Conservation (phyloP, 2,797 vertebrate genomes). For the Myotis myotis region DNA sequence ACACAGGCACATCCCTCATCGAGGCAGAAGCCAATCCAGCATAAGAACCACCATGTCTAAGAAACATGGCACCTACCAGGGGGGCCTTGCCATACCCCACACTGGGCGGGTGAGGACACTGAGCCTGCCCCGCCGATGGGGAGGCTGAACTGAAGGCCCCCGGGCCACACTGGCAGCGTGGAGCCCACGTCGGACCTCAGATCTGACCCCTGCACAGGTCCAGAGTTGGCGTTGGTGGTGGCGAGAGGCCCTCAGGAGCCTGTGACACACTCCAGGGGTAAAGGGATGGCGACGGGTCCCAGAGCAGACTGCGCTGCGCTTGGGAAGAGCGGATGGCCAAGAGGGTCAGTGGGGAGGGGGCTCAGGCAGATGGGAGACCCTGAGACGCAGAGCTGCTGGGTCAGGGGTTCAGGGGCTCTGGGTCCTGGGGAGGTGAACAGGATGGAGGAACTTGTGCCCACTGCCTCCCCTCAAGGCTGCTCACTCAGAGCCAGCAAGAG, state of each 20-base stretch:
- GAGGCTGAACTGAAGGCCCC: not conserved
- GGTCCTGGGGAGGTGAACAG: not conserved
- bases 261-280: rapidly evolving
- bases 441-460: too few species aligned
- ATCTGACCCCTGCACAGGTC: too few species aligned
- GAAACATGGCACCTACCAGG: not conserved
- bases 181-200: not conserved
- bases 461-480: not conserved
- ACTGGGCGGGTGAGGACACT: not conserved
- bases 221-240: rapidly evolving
- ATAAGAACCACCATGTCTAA: too few species aligned
- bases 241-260: rapidly evolving
- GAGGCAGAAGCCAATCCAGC: rapidly evolving
- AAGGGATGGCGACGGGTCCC: not conserved
- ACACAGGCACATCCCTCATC: not conserved
- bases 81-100: rapidly evolving
- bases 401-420: not conserved
- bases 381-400: not conserved
- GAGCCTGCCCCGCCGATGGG: not conserved
- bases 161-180: rapidly evolving
- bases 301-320: rapidly evolving
- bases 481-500: not conserved
- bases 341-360: too few species aligned
- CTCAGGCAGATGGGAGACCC: rapidly evolving
- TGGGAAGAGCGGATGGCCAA: not conserved